These are phyloP conservation scores for Ramphastos sulfuratus DNA, from an alignment of 2,113 vertebrate genomes.

Conservation along the genomic window DNA sequence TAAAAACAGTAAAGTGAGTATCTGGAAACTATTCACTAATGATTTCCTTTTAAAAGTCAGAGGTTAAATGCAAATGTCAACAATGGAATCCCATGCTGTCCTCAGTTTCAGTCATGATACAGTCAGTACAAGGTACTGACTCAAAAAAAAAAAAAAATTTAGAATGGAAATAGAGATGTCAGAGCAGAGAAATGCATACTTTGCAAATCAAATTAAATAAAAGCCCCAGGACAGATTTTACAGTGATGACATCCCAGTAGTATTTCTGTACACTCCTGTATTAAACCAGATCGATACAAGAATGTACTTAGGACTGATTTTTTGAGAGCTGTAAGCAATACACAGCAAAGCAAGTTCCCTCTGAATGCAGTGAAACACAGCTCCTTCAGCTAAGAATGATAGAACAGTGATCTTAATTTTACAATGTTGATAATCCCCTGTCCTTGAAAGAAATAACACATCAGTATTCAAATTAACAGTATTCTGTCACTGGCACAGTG, in stretches of 20 bases:
- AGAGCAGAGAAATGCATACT: background rate
- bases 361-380: background rate
- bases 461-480: background rate
- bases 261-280: background rate
- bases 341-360: background rate
- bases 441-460: background rate
- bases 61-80: constrained; percentile 52
- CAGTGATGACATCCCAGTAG: background rate
- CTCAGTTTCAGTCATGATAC: background rate
- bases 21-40: background rate
- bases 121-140: background rate
- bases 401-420: background rate
- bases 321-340: constrained; percentile 1
- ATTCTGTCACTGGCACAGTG: background rate
- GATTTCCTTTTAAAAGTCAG: background rate
- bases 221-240: constrained; percentile 8
- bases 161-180: constrained; percentile 21
- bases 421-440: background rate
- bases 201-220: constrained; percentile 51
- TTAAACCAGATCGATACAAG: constrained; percentile 6
- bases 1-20: background rate
- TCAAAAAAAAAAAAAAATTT: constrained; percentile 47
- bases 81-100: background rate
- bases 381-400: background rate
- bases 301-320: constrained; percentile 25